A percentile compares a stretch with the other conserved stretches of the same genome.
Evolutionary conservation across 92 coral and sea anemone species (phyloP).

Genomic region (Micromussa lordhowensis): DNA sequence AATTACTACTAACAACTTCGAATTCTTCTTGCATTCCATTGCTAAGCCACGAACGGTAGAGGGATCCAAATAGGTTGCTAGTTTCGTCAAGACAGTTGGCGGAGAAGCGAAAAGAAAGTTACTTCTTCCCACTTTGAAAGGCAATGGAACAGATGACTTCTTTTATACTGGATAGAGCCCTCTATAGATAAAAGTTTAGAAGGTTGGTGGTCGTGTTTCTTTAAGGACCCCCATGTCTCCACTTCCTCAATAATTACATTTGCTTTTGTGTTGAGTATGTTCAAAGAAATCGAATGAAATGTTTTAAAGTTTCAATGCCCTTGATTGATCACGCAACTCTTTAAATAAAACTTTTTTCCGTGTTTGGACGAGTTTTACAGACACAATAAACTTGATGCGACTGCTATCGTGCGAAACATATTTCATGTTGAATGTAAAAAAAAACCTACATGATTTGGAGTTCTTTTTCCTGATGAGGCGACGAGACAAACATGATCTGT

Average conservation of each 20-base stretch:
- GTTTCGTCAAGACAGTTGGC: not conserved
- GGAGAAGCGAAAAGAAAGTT: not conserved
- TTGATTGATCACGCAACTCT: conserved; percentile 14
- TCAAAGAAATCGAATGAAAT: not conserved
- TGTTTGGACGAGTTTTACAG: not conserved
- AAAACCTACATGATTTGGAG: not conserved
- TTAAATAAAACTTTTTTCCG: not conserved
- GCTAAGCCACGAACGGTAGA: not conserved
- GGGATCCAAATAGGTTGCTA: not conserved
- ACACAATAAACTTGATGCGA: not conserved
- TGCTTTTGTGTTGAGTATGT: conserved; percentile 1
- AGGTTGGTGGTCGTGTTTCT: not conserved
- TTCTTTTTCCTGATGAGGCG: not conserved
- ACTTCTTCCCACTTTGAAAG: not conserved
- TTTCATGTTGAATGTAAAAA: not conserved
- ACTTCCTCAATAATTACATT: conserved; percentile 5
- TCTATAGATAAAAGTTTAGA: not conserved
- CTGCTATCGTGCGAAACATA: not conserved
- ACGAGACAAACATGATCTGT: not conserved
- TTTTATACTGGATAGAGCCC: not conserved
- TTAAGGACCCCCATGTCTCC: not conserved
- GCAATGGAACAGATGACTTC: not conserved
- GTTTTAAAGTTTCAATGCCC: not conserved
- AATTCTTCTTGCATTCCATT: not conserved
- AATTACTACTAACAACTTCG: not conserved